phyloP scores from a whole-genome alignment of 2,888 invertebrate species.

The Pollenia labialis region DNA sequence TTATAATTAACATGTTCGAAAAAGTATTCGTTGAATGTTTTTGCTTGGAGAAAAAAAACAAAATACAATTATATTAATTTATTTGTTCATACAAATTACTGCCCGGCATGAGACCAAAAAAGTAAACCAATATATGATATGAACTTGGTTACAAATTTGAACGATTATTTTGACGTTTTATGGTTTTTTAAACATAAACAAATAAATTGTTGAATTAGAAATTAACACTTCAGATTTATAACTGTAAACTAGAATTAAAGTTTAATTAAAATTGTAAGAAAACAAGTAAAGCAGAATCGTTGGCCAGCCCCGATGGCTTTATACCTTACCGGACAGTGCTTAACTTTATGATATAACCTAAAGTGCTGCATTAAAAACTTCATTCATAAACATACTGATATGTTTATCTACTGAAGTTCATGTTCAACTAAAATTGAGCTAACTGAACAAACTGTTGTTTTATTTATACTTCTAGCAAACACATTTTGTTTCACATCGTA shows the following conservation, averaged over 20 bases:
- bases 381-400: too few relatives aligned
- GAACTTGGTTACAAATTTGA: slow-evolving; percentile 13
- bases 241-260: background rate
- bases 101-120: slow-evolving; percentile 44
- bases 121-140: slow-evolving; percentile 40
- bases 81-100: slow-evolving; percentile 58
- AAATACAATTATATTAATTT: slow-evolving; percentile 60
- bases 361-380: too few relatives aligned
- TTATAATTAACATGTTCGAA: slow-evolving; percentile 44
- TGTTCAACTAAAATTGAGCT: too few relatives aligned
- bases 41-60: slow-evolving; percentile 11
- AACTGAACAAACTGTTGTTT: too few relatives aligned
- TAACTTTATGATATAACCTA: too few relatives aligned
- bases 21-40: slow-evolving; percentile 23
- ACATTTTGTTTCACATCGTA: too few relatives aligned
- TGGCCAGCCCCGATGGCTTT: too few relatives aligned
- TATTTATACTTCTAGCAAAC: too few relatives aligned
- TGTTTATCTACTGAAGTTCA: too few relatives aligned
- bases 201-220: background rate
- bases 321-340: too few relatives aligned
- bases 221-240: background rate
- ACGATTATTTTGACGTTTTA: slow-evolving; percentile 13
- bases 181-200: slow-evolving; percentile 11
- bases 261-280: too few relatives aligned
- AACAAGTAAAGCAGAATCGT: too few relatives aligned